Base-by-base conservation (phyloP, 2,797 vertebrate genomes). In the Xenentodon cancila region DNA sequence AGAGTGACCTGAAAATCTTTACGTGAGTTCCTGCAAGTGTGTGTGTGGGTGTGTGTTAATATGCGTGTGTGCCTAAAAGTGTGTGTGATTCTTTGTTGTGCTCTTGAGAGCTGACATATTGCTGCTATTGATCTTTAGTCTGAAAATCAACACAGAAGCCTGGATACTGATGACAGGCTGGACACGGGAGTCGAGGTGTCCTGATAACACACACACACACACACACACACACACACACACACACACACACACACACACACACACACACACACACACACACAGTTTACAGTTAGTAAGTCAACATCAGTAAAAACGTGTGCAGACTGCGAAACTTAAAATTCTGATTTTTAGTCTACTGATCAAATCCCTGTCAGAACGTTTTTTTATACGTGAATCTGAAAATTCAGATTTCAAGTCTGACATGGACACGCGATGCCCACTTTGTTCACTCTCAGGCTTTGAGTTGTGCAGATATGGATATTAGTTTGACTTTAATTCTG, bases 61-160 rank as follows among this genome's bases (percentile, higher is more conserved):
- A 85, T 88, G 76, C 88, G 91, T 59, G 67, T 89, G 89, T 90
- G 88, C 84, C 86, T 90, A 91, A 93, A 92, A 92, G 87, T 32
- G 32, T 79, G 87, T 89, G 87, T 89, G 91, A 93, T 93, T 92
- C 84, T 92, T 90, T 88, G 91, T 90, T 72, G 82, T 79, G 70
- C 83, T 84, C 91, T 94, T 85, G 85, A 93, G 93, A 90, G 92
- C 88, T 87, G 87, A 92, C 94, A 95, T 95, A 94, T 94, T 94
- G 94, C 85, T 16, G 84, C 82, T 95, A 95, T 95, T 95, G 94
- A 95, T 95, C 94, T 95, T 95, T 89, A 86, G 84, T 52, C 71
- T 76, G 79, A 89, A 91, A 90, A 93, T 91, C 91, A 91, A 94
- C 91, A 91, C 80, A 73, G 88, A 87, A 92, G 86, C 89, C 87